phyloP scores from a whole-genome alignment of 2,888 invertebrate genomes.

The Acronicta psi region DNA sequence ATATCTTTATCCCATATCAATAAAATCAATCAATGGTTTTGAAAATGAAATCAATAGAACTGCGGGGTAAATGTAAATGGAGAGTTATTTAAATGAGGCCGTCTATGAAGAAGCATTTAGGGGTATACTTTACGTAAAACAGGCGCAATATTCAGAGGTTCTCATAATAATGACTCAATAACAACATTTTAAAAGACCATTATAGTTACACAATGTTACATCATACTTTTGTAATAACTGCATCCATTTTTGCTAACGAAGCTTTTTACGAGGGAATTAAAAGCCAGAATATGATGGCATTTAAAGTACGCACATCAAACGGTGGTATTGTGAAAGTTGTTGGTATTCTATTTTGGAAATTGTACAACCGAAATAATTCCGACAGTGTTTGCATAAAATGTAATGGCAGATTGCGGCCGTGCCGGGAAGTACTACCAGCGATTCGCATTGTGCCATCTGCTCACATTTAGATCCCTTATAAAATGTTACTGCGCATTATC shows the following conservation, averaged over 20 bases:
- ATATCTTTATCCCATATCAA: constrained; percentile 35
- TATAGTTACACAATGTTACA: constrained; percentile 13
- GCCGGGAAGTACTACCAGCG: constrained; percentile 79
- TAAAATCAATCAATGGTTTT: constrained; percentile 48
- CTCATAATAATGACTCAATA: constrained; percentile 40
- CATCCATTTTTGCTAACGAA: constrained; percentile 26
- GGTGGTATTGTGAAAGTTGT: constrained; percentile 48
- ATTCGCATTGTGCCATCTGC: constrained; percentile 86
- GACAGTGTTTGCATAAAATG: constrained; percentile 85
- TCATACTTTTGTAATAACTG: constrained; percentile 23
- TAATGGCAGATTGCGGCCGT: constrained; percentile 86
- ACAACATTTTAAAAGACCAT: constrained; percentile 8
- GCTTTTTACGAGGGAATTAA: constrained; percentile 47
- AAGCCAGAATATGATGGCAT: constrained; percentile 34
- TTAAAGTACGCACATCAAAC: constrained; percentile 45
- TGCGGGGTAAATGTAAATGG: constrained; percentile 45
- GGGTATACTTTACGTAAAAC: constrained; percentile 46
- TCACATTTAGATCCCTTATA: constrained; percentile 87
- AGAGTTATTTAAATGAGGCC: constrained; percentile 47
- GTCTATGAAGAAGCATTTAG: constrained; percentile 43
- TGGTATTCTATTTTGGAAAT: constrained; percentile 67
- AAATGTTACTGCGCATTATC: constrained; percentile 88
- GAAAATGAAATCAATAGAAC: constrained; percentile 51
- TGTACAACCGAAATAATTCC: constrained; percentile 80
- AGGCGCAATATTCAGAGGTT: constrained; percentile 29